These are phyloP conservation scores for Ciconia nigra DNA, from an alignment of 2,797 vertebrate genomes.

Conservation along the genomic window DNA sequence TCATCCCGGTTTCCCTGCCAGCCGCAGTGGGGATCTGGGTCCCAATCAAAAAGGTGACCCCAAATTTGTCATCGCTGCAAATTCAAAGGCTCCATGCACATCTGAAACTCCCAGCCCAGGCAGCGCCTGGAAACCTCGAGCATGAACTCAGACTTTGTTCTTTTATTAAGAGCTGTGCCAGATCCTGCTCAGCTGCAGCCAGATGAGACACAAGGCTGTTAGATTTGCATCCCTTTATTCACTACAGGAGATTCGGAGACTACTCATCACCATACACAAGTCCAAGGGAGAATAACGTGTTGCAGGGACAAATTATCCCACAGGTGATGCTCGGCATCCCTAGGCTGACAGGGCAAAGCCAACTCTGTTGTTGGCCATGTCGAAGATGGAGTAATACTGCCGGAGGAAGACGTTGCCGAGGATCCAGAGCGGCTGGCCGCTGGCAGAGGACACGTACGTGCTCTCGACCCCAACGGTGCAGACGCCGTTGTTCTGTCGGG, in stretches of 20 bases:
- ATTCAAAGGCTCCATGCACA: not conserved
- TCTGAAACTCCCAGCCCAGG: not conserved
- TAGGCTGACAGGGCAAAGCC: not conserved
- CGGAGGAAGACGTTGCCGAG: slow-evolving; percentile 80
- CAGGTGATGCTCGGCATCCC: not conserved
- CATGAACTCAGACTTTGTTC: not conserved
- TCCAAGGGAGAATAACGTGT: not conserved
- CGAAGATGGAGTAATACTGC: slow-evolving; percentile 77
- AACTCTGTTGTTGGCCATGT: slow-evolving; percentile 70
- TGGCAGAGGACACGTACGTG: slow-evolving; percentile 73
- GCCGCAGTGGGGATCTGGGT: not conserved
- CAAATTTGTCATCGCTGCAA: not conserved
- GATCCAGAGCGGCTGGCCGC: slow-evolving; percentile 76
- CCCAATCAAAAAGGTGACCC: not conserved
- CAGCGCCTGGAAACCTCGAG: not conserved
- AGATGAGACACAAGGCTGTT: not conserved
- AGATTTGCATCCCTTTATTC: not conserved
- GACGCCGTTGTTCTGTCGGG: not conserved
- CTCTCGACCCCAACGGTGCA: slow-evolving; percentile 65
- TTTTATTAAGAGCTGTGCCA: not conserved
- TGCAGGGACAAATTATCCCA: not conserved
- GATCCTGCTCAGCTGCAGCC: not conserved
- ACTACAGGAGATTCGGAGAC: not conserved
- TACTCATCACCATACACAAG: accelerated
- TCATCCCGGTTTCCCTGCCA: not conserved